phyloP scores from a whole-genome alignment of 2,113 vertebrate genomes.

The Trematocara macrostoma region DNA sequence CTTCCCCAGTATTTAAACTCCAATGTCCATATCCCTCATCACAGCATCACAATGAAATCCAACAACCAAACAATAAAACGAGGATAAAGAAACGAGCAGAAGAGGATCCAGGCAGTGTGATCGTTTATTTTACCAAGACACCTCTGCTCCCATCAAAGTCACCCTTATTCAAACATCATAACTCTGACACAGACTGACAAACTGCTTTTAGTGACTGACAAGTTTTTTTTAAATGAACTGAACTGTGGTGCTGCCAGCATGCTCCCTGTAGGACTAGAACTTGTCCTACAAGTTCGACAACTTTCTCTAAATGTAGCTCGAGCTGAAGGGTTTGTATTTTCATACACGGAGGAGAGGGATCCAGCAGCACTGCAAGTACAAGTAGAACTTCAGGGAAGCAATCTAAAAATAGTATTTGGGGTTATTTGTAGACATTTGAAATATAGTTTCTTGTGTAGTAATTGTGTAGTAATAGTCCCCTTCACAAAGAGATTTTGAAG shows the following conservation, averaged over 20 bases:
- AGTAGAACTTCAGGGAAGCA: neutral
- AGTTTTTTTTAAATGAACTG: neutral
- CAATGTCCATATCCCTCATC: neutral
- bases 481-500: neutral
- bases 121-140: neutral
- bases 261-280: neutral
- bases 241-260: neutral
- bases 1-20: neutral
- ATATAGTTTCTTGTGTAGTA: neutral
- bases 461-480: neutral
- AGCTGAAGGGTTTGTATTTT: neutral
- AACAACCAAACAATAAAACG: neutral
- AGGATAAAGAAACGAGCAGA: neutral
- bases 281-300: neutral
- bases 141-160: neutral
- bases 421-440: neutral
- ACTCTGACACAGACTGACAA: neutral
- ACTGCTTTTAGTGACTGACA: neutral
- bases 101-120: neutral
- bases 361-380: neutral
- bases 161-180: neutral
- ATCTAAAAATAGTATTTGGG: neutral
- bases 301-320: neutral
- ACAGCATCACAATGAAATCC: neutral
- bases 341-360: neutral